Conservation (phyloP, 2,797 vertebrate genomes). For the Euthynnus affinis region DNA sequence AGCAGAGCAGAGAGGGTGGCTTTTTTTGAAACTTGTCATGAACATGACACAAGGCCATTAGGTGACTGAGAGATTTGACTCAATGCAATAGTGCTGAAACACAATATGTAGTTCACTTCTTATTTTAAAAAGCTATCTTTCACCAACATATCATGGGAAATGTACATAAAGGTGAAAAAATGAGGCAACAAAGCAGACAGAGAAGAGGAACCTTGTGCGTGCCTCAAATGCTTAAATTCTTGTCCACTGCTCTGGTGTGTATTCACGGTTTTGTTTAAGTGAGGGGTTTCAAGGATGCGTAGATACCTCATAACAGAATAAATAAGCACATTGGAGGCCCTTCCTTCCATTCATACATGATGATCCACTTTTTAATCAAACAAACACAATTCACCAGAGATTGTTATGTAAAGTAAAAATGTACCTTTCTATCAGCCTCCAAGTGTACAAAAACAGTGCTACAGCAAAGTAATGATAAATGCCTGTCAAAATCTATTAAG, state of each 20-base stretch:
- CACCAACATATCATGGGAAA: slow-evolving; percentile 2
- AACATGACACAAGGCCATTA: slow-evolving; percentile 69
- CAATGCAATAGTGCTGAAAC: slow-evolving; percentile 27
- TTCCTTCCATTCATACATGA: slow-evolving; percentile 22
- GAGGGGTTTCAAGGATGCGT: slow-evolving; percentile 51
- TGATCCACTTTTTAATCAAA: slow-evolving; percentile 39
- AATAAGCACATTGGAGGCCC: slow-evolving; percentile 29
- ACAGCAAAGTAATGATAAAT: slow-evolving; percentile 61
- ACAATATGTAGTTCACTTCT: slow-evolving; percentile 37
- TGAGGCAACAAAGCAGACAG: background rate
- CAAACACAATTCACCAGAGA: slow-evolving; percentile 19
- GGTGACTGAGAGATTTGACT: slow-evolving; percentile 60
- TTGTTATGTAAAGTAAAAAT: slow-evolving; percentile 32
- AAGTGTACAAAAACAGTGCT: slow-evolving; percentile 30
- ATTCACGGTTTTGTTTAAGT: slow-evolving; percentile 36
- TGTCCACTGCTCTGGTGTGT: background rate
- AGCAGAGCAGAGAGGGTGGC: slow-evolving; percentile 51
- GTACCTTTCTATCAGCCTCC: slow-evolving; percentile 5
- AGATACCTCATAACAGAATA: slow-evolving; percentile 26
- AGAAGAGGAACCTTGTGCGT: background rate
- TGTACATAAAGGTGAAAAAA: background rate
- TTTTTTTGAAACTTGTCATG: slow-evolving; percentile 55
- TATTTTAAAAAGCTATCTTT: slow-evolving; percentile 36
- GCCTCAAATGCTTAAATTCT: slow-evolving; percentile 10
- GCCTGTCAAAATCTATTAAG: slow-evolving; percentile 62